phyloP scores from a whole-genome alignment of 2,113 vertebrate species.

The Protobothrops flavoviridis region DNA sequence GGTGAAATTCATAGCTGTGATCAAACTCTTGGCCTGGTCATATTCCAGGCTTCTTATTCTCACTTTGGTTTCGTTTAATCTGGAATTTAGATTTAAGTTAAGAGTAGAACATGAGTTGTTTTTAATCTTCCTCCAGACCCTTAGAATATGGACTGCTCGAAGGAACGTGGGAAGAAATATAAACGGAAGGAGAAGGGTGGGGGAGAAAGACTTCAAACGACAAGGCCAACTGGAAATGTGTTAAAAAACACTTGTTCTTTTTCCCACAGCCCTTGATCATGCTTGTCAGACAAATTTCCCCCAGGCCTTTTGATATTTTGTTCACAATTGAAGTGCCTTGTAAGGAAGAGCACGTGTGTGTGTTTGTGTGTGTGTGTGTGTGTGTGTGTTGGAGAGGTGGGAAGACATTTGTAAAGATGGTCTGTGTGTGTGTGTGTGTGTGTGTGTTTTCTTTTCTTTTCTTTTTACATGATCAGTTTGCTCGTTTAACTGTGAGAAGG shows the following conservation, averaged over 20 bases:
- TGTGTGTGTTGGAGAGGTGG: not conserved
- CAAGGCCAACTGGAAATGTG: not conserved
- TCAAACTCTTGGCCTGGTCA: not conserved
- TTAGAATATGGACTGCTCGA: not conserved
- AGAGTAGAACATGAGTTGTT: not conserved
- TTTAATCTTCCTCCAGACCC: not conserved
- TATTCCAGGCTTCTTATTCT: not conserved
- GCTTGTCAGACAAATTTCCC: constrained; percentile 16
- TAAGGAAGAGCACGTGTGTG: not conserved
- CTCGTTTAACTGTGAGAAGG: not conserved
- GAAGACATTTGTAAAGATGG: not conserved
- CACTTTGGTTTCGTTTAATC: not conserved
- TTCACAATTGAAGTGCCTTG: not conserved
- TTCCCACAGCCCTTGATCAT: not conserved
- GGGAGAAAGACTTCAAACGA: not conserved
- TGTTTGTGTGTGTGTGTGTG: no score
- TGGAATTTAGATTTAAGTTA: not conserved
- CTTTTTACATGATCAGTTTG: not conserved
- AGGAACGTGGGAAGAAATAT: no score
- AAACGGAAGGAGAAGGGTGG: not conserved
- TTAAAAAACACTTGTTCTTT: constrained; percentile 9
- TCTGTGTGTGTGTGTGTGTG: no score
- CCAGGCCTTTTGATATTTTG: constrained; percentile 25
- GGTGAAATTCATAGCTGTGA: not conserved
- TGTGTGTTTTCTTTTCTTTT: not conserved